Base-by-base conservation (phyloP, 2,113 vertebrate genomes). In the Rhombomys opimus region DNA sequence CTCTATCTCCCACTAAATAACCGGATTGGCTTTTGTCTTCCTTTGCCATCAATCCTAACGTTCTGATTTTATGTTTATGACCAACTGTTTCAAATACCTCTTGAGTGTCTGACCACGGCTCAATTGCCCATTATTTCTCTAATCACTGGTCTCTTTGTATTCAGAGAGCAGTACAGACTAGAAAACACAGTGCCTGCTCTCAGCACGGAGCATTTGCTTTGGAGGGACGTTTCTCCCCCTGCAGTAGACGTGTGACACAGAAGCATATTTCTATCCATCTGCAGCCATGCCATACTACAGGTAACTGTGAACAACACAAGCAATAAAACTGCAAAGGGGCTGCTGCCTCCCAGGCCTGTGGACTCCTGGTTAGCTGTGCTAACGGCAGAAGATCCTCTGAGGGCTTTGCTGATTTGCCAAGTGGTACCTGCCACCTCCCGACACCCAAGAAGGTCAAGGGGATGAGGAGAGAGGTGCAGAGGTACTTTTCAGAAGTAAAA, bases 211-310 rank as follows among this genome's bases (percentile, higher is more conserved):
- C 10, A 5, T 70, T 97, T 91, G 93, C 97, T 81, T 93, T 95
- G 90, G 67, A 68, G 93, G 87, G 77, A 41, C 0, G 2, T 88
- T 59, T 88, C 86, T 96, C 94, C 54, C 89, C 77, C 38, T 63
- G 86, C 0, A 1, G 68, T 87, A 97, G 98, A 96, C 89, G 93
- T 93, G 92, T 73, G 84, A 89, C 73, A 77, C 61, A 76, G 52
- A 98, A 98, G 84, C 97, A 96, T 95, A 98, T 97, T 98, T 97
- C 95, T 27, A 82, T 81, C 95, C 95, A 97, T 97, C 94, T 97
- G 89, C n/a, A 50, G 76, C 92, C 65, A 90, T 82, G 90, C 97
- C 68, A 85, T 65, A 80, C 68, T 12, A 0, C 91, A 94, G 97
- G 96, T 95, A 95, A 92, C 88, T 97, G 54, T 96, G 97, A 97